Evolutionary conservation across 2,888 invertebrate species (phyloP).

Genomic region (Melanchra persicariae): DNA sequence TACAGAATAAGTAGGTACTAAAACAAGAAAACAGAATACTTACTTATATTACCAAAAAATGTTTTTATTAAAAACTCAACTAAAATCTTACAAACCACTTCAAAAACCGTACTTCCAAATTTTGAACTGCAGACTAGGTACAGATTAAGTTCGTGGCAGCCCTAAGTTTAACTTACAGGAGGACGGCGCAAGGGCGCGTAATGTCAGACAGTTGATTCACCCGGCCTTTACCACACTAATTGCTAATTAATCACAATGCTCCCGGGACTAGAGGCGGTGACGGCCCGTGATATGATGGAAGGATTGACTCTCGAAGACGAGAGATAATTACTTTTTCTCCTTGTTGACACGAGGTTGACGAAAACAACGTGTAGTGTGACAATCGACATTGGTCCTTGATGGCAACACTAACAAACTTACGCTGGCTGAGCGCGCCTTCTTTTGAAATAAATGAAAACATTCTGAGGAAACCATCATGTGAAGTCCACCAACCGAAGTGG

Average conservation of each 20-base stretch:
- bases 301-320: slow-evolving; percentile 33
- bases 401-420: not conserved
- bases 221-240: slow-evolving; percentile 79
- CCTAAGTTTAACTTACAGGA: slow-evolving; percentile 64
- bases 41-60: not conserved
- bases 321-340: slow-evolving; percentile 26
- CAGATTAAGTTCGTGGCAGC: slow-evolving; percentile 46
- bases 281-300: slow-evolving; percentile 37
- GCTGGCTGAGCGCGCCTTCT: not conserved
- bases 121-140: slow-evolving; percentile 6
- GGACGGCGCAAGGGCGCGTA: slow-evolving; percentile 80
- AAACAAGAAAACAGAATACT: not conserved
- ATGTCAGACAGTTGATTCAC: slow-evolving; percentile 86
- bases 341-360: slow-evolving; percentile 1
- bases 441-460: not conserved
- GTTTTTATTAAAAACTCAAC: slow-evolving; percentile 2
- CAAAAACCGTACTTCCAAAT: not conserved
- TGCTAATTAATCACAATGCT: slow-evolving; percentile 75
- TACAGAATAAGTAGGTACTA: no score
- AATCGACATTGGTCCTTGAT: not conserved
- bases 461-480: not conserved
- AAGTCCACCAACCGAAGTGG: no score
- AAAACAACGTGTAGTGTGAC: not conserved
- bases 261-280: slow-evolving; percentile 56
- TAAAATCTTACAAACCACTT: not conserved